Percentiles rank a stretch among this genome's conserved stretches.
These are phyloP conservation scores for Ennomos erosarius DNA, from an alignment of 2,888 invertebrate genomes.

Conservation along the genomic window DNA sequence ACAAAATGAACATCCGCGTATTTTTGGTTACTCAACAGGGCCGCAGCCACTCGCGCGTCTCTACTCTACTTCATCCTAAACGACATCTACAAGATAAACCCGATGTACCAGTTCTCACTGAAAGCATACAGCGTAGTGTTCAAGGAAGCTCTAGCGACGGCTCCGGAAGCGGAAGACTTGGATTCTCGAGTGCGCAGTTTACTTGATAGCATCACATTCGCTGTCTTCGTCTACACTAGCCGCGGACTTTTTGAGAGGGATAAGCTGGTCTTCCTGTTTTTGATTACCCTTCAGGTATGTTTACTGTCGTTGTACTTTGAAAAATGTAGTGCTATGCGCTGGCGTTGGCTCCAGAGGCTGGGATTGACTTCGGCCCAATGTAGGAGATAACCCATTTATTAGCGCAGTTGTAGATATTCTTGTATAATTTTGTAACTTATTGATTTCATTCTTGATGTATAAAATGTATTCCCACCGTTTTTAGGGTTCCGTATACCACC, in stretches of 20 bases:
- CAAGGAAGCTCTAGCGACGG: constrained; percentile 91
- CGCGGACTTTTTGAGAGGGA: constrained; percentile 96
- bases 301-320: no score
- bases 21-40: constrained; percentile 64
- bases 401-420: no score
- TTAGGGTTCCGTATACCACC: no score
- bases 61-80: constrained; percentile 97
- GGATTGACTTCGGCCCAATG: no score
- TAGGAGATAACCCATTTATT: no score
- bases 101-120: constrained; percentile 97
- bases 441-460: no score
- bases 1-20: no score
- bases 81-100: constrained; percentile 96
- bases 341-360: no score
- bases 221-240: constrained; percentile 94
- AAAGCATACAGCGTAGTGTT: constrained; percentile 97
- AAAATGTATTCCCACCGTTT: no score
- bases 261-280: constrained; percentile 95
- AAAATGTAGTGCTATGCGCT: no score
- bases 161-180: constrained; percentile 89
- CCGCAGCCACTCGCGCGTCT: constrained; percentile 94
- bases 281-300: constrained; percentile 91
- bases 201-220: constrained; percentile 94
- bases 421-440: no score
- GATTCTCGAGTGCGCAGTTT: constrained; percentile 90